Percentiles rank a stretch among this genome's conserved stretches.
These are phyloP conservation scores for Melipona bicolor DNA, from an alignment of 2,888 invertebrate species.

Conservation along the genomic window DNA sequence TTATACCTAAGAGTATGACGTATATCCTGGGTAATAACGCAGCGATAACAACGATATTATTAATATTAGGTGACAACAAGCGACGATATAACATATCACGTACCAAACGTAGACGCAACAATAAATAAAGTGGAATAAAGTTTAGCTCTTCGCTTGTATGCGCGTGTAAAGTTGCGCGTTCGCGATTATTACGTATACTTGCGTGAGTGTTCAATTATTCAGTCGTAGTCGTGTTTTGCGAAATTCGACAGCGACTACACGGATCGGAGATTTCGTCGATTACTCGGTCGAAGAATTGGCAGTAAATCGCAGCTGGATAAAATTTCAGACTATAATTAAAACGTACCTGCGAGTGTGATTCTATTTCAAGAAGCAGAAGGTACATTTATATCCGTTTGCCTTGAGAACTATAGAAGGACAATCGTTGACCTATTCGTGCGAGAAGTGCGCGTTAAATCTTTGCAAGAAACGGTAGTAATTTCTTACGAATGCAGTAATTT, in stretches of 20 bases:
- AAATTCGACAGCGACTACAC: background rate
- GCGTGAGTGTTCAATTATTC: background rate
- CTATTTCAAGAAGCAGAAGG: background rate
- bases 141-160: background rate
- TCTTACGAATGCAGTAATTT: background rate
- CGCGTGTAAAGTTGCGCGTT: background rate
- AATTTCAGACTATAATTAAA: conserved; percentile 20
- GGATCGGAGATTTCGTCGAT: background rate
- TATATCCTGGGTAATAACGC: no score
- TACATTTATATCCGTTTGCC: conserved; percentile 6
- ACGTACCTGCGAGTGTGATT: background rate
- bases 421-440: background rate
- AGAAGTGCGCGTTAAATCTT: background rate
- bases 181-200: background rate
- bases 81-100: background rate
- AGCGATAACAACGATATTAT: background rate
- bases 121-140: background rate
- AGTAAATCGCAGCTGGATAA: background rate
- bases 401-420: background rate
- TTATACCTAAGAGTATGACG: background rate
- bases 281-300: conserved; percentile 2
- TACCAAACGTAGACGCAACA: background rate
- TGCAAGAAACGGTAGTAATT: background rate
- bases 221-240: background rate
- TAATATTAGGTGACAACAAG: background rate